These are phyloP conservation scores for Xanthia icteritia DNA, from an alignment of 2,888 invertebrate genomes.

Conservation along the genomic window DNA sequence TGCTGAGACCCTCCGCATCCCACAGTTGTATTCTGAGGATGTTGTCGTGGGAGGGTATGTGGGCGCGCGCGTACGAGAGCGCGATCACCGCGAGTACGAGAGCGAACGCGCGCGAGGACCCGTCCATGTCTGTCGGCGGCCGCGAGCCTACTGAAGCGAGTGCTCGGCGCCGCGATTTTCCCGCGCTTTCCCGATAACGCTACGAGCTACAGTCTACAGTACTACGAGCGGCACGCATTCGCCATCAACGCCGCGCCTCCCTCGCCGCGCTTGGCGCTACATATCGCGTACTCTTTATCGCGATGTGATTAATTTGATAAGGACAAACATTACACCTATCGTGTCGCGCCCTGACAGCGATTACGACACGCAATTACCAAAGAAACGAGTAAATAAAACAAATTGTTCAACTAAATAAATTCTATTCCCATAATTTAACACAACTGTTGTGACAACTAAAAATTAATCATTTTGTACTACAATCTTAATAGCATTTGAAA, in stretches of 20 bases:
- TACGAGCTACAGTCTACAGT: slow-evolving; percentile 67
- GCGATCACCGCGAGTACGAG: slow-evolving; percentile 81
- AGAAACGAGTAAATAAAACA: slow-evolving; percentile 77
- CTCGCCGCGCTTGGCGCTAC: slow-evolving; percentile 45
- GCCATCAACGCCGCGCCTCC: slow-evolving; percentile 79
- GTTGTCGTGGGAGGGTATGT: slow-evolving; percentile 86
- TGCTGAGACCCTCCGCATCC: slow-evolving; percentile 87
- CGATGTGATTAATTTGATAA: slow-evolving; percentile 81
- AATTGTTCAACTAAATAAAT: slow-evolving; percentile 78
- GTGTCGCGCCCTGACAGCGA: slow-evolving; percentile 62
- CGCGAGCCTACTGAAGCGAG: slow-evolving; percentile 86
- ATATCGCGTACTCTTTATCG: slow-evolving; percentile 76
- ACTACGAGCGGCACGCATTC: slow-evolving; percentile 73
- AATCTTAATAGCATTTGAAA: slow-evolving; percentile 71
- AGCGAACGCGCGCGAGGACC: slow-evolving; percentile 78
- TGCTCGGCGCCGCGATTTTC: slow-evolving; percentile 79
- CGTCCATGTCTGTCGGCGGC: slow-evolving; percentile 86
- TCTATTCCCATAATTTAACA: slow-evolving; percentile 81
- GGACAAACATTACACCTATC: slow-evolving; percentile 67
- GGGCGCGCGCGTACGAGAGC: slow-evolving; percentile 84
- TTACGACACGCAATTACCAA: slow-evolving; percentile 66
- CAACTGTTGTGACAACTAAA: slow-evolving; percentile 78
- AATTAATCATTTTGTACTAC: slow-evolving; percentile 81
- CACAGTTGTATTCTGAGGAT: slow-evolving; percentile 87
- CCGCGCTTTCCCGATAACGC: slow-evolving; percentile 89